Evolutionary conservation across 2,113 vertebrate genomes (phyloP), one percentile per base, ranked within the genome.

Genomic region (Butorides virescens): DNA sequence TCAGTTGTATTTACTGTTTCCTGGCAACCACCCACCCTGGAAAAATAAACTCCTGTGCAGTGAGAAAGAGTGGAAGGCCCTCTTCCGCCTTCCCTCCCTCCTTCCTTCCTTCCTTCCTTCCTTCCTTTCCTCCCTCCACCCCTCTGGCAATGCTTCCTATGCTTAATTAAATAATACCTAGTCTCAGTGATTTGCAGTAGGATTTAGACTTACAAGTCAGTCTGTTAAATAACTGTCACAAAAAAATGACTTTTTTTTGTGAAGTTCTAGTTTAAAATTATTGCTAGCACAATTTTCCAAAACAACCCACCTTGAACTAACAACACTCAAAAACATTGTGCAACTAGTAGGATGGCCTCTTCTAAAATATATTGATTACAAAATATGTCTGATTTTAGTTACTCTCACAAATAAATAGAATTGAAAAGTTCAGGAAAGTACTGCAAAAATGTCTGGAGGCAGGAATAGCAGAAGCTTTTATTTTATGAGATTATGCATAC

Each of bases 21-120:
- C 92, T 79, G 82, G 94, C 78, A 96, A 96, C 93, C 55, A 80
- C 53, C 42, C 70, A 72, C 79, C 59, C 86, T 73, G 70, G 86
- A 92, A 87, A 79, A 75, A 80, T 47, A 49, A 92, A 90, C 75
- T 71, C 18, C 76, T 92, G 39, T 65, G 70, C 36, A 44, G 58
- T 34, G 53, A 72, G 56, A 78, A 92, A 67, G 26, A 68, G 12
- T 79, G 73, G 44, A 95, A 63, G 10, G 26, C 22, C 14, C 17
- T 46, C 8, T 85, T 49, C 27, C 27, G 27, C 15, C 15, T 23
- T 52, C 34, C 34, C 14, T 42, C 23, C 3, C 14, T 74, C 25
- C 21, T 25, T 71, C 34, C 34, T 55, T 49, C 36, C 16, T 15
- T 53, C 15, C 15, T 22, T 52, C 29, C 29, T 11, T 39, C 23